phyloP scores from a whole-genome alignment of 2,797 vertebrate species.

The Sphenopsis melanotis region DNA sequence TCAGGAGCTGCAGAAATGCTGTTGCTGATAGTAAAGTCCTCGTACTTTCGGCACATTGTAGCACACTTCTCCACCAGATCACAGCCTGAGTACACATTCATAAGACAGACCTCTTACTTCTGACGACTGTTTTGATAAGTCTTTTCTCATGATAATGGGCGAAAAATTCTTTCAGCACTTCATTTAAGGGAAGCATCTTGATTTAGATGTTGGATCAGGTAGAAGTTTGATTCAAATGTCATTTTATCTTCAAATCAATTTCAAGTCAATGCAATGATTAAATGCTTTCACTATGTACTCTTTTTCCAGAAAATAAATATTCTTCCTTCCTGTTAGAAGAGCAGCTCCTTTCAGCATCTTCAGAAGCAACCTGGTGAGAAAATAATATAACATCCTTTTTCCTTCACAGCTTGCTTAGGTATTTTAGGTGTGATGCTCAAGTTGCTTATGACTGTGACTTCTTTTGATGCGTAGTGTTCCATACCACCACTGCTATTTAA shows the following conservation, averaged over 20 bases:
- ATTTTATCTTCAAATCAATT: background rate
- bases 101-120: background rate
- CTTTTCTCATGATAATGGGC: background rate
- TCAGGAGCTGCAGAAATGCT: background rate
- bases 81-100: background rate
- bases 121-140: background rate
- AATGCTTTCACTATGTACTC: background rate
- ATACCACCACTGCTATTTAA: background rate
- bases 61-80: background rate
- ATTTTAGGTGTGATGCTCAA: background rate
- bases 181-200: background rate
- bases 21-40: background rate
- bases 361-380: background rate
- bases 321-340: background rate
- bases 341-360: background rate
- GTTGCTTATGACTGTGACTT: background rate
- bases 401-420: constrained; percentile 17
- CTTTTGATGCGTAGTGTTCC: background rate
- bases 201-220: background rate
- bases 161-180: background rate
- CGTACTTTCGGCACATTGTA: background rate
- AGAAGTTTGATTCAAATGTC: background rate
- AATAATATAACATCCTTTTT: constrained; percentile 15
- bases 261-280: background rate
- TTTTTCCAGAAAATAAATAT: background rate